A percentile compares a stretch with the other conserved stretches of the same genome.
phyloP scores from a whole-genome alignment of 2,797 vertebrate genomes.

The Coregonus suidteri region DNA sequence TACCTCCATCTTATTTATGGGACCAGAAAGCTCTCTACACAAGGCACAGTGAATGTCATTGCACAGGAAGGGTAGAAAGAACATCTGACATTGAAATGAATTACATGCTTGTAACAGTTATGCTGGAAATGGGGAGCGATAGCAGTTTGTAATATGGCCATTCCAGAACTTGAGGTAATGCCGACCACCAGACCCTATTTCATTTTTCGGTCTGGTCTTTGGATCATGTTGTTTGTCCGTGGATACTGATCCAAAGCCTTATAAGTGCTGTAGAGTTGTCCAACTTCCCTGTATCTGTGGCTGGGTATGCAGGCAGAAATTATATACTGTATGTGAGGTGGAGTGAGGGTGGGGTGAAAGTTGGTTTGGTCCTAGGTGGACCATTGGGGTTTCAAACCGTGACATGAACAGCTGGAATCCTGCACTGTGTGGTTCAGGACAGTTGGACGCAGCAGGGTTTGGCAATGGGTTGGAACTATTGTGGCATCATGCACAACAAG shows the following conservation, averaged over 20 bases:
- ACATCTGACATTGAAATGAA: slow-evolving; percentile 68
- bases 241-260: slow-evolving; percentile 16
- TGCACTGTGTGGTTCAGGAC: slow-evolving; percentile 39
- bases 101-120: slow-evolving; percentile 58
- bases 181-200: slow-evolving; percentile 57
- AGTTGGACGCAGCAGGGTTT: slow-evolving; percentile 24
- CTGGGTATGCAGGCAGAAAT: neutral
- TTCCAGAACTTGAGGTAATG: slow-evolving; percentile 66
- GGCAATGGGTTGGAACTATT: slow-evolving; percentile 44
- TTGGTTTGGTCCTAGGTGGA: slow-evolving; percentile 30
- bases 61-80: slow-evolving; percentile 21
- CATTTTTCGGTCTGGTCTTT: slow-evolving; percentile 57
- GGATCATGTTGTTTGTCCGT: slow-evolving; percentile 50
- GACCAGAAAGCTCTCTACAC: slow-evolving; percentile 59
- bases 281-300: slow-evolving; percentile 19
- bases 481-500: slow-evolving; percentile 18
- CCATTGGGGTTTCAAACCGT: slow-evolving; percentile 31
- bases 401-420: slow-evolving; percentile 30
- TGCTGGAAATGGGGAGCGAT: slow-evolving; percentile 59
- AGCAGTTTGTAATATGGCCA: slow-evolving; percentile 63
- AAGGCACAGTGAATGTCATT: slow-evolving; percentile 58
- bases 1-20: slow-evolving; percentile 70
- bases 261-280: slow-evolving; percentile 22
- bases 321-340: neutral
- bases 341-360: neutral